Conservation (phyloP, 2,888 invertebrate genomes). For the Drosophila demipolita region DNA sequence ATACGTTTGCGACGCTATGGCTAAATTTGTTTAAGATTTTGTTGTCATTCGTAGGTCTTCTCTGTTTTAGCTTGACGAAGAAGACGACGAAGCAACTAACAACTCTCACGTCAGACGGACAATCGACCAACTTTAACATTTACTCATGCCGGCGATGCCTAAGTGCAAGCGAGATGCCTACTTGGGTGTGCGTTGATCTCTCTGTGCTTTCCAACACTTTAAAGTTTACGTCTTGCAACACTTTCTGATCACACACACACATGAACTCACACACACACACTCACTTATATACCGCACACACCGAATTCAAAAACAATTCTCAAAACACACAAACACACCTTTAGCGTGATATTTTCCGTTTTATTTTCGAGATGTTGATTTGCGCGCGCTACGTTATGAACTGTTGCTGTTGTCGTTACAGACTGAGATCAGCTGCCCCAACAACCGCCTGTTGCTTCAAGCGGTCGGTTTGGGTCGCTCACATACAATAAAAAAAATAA, state of each 20-base stretch:
- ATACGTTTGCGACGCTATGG: conserved; percentile 21
- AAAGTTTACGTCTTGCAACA: conserved; percentile 61
- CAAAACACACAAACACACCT: conserved; percentile 34
- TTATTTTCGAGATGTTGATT: conserved; percentile 40
- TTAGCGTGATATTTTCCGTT: conserved; percentile 44
- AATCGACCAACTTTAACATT: conserved; percentile 55
- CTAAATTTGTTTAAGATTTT: conserved; percentile 45
- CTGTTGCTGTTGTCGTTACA: conserved; percentile 65
- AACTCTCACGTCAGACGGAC: conserved; percentile 22
- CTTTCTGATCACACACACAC: conserved; percentile 44
- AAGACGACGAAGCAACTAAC: conserved; percentile 24
- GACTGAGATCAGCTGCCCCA: conserved; percentile 73
- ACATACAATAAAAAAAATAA: not conserved
- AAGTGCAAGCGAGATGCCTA: conserved; percentile 58
- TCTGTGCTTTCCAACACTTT: conserved; percentile 50
- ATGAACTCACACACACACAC: conserved; percentile 9
- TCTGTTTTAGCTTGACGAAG: conserved; percentile 35
- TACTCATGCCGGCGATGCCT: conserved; percentile 36
- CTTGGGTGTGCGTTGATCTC: conserved; percentile 26
- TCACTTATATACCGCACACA: conserved; percentile 17
- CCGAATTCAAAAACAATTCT: conserved; percentile 44
- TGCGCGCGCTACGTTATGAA: conserved; percentile 75
- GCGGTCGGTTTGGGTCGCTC: conserved; percentile 27
- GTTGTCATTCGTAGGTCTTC: conserved; percentile 54
- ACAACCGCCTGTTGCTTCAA: conserved; percentile 78